A percentile compares a stretch with the other conserved stretches of the same genome.
Evolutionary conservation across 2,888 invertebrate genomes (phyloP).

Genomic region (Antheraea yamamai): DNA sequence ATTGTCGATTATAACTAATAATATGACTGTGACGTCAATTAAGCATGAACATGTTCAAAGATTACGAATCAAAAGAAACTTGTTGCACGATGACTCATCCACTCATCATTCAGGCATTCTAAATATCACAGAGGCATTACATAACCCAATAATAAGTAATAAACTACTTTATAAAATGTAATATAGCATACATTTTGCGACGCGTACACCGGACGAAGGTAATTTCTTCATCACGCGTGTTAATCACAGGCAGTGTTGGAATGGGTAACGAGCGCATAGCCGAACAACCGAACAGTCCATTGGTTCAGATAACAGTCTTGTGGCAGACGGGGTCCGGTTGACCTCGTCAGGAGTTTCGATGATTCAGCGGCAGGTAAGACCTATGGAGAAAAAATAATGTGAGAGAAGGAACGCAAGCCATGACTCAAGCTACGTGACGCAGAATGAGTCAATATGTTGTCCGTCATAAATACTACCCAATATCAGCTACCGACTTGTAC

Average conservation of each 20-base stretch:
- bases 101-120: constrained; percentile 61
- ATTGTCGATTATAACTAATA: background rate
- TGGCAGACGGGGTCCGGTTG: constrained; percentile 32
- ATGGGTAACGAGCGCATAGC: constrained; percentile 52
- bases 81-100: constrained; percentile 58
- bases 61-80: constrained; percentile 57
- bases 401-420: constrained; percentile 54
- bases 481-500: constrained; percentile 35
- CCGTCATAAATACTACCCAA: constrained; percentile 48
- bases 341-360: constrained; percentile 45
- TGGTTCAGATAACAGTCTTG: constrained; percentile 22
- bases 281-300: constrained; percentile 29
- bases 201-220: constrained; percentile 69
- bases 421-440: constrained; percentile 48
- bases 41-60: constrained; percentile 32
- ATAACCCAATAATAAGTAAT: constrained; percentile 41
- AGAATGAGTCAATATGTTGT: constrained; percentile 63
- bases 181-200: constrained; percentile 56
- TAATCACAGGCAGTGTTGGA: constrained; percentile 75
- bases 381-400: constrained; percentile 56
- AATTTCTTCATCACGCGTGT: constrained; percentile 65
- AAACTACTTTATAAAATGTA: constrained; percentile 26
- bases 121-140: constrained; percentile 76
- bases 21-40: constrained; percentile 39
- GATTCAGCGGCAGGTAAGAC: constrained; percentile 64